Evolutionary conservation across 1,140 invertebrate genomes (phyloP), one percentile per base, ranked within the genome.

Genomic region (Caenorhabditis tropicalis): DNA sequence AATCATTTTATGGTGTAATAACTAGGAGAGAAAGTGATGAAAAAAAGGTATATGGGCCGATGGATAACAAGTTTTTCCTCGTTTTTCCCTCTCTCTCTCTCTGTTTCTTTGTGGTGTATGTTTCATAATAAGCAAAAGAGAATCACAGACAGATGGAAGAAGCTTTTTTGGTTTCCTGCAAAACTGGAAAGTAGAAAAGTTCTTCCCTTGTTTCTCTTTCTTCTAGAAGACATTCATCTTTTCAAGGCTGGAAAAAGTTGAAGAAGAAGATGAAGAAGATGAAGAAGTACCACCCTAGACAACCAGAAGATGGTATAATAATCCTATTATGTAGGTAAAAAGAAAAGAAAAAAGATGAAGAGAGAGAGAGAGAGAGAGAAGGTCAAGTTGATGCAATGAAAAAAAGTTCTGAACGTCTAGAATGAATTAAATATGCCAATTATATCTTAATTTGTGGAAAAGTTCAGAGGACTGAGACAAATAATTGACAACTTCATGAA

Each of bases 41-140:
- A 43, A 2, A 29, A 74, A 74, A 74, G 65, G 65, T 74, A 74
- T 74, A 46, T 43, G 65, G 65, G 53, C 31, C 58, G 15, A 27
- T 27, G 58, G 65, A 74, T 74, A 74, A 74, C 65, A 74, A 74
- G 65, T 74, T 74, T 74, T 43, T 24, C 36, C 65, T 15, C 29
- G 16, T n/a, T 36, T 39, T 39, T 70, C 19, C 21, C 21, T 16
- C 16, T n/a, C 10, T 70, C 19, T 24, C 33, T 19, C 21, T n/a
- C 9, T 12, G 29, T 58, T 21, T 74, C 39, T 43, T 12, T 74
- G 65, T 74, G 65, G 65, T 74, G 65, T 74, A 74, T 74, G 65
- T 74, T 74, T 74, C 65, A 74, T 74, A 74, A 74, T 21, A 74
- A n/a, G n/a, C n/a, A n/a, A n/a, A n/a, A n/a, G n/a, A n/a, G n/a